Evolutionary conservation across 2,888 invertebrate species (phyloP), one percentile per base, ranked within the genome.

Genomic region (Phasia obesa): DNA sequence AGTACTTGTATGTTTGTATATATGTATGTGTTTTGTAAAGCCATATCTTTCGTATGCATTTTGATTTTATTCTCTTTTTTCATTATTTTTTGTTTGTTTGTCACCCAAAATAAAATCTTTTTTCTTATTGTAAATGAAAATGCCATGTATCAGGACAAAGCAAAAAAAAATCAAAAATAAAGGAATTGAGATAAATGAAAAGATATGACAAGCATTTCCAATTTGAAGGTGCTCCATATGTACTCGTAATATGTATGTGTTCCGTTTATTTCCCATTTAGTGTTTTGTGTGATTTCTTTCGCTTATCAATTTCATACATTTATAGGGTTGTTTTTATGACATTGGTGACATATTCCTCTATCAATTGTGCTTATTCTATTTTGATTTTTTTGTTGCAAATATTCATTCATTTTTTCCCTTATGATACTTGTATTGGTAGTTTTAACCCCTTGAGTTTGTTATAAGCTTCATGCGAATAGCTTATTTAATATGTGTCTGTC

Each of bases 151-250:
- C 75, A 65, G 1, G 42, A n/a, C 15, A 15, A 42, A 42, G 15
- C n/a, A 4, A 42, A 42, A 0, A 7, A 47, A 17, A 7, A 17
- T 3, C 1, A 7, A 17, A 71, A 75, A 59, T 21, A 88, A 53
- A 23, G 84, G 62, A 47, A 82, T 76, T 74, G 64, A 87, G 86
- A 89, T 88, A 89, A 88, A 88, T 90, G 89, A 89, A 87, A 77
- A 89, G 88, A 90, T 89, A 90, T 90, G 91, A 91, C 91, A 91
- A 89, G 89, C 89, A 89, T 90, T 90, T 90, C 89, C 90, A 89
- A 90, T 90, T 89, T 90, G 87, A 86, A 84, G 86, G 85, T 84
- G 87, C 86, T 51, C 42, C 35, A 11, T 21, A 11, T 38, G 69
- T 87, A 81, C 76, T n/a, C n/a, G n/a, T n/a, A n/a, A 11, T 21